A percentile compares a stretch with the other conserved stretches of the same genome.
These are phyloP conservation scores for Aspiorhynchus laticeps DNA, from an alignment of 2,113 vertebrate genomes.

Conservation along the genomic window DNA sequence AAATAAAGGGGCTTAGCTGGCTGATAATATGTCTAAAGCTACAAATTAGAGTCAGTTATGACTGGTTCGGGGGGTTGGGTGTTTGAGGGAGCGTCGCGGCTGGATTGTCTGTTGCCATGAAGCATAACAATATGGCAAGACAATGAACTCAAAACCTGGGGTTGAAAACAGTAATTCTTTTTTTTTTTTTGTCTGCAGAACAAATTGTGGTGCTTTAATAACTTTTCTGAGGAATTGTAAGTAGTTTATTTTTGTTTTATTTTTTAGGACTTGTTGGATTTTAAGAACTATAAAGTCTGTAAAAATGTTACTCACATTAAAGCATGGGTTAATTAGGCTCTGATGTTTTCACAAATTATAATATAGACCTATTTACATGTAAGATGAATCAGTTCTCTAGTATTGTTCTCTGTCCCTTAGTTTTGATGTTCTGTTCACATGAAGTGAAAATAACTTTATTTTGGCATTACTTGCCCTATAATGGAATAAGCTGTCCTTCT, in stretches of 20 bases:
- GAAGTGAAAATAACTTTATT: conserved; percentile 8
- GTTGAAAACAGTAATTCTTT: conserved; percentile 52
- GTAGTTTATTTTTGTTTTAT: neutral
- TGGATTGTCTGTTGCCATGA: conserved; percentile 51
- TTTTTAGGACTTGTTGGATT: neutral
- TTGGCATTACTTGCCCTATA: conserved; percentile 9
- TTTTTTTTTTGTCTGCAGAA: conserved; percentile 57
- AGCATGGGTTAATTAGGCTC: too few species aligned
- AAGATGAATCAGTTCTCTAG: neutral
- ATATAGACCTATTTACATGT: too few species aligned
- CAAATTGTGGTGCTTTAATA: conserved; percentile 44
- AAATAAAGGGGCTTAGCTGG: conserved; percentile 54
- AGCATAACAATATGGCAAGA: conserved; percentile 48
- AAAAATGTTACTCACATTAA: too few species aligned
- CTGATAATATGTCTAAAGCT: conserved; percentile 57
- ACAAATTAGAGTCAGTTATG: conserved; percentile 60
- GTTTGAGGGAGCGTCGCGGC: conserved; percentile 9
- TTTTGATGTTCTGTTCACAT: neutral
- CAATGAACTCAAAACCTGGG: conserved; percentile 21
- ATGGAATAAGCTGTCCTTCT: conserved; percentile 3
- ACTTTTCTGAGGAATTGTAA: conserved; percentile 34
- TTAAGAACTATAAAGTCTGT: neutral
- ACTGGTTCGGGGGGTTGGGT: conserved; percentile 53
- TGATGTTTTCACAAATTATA: too few species aligned
- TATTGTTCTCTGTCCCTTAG: neutral